These are phyloP conservation scores for Anhinga anhinga DNA, from an alignment of 2,113 vertebrate genomes.

Conservation along the genomic window DNA sequence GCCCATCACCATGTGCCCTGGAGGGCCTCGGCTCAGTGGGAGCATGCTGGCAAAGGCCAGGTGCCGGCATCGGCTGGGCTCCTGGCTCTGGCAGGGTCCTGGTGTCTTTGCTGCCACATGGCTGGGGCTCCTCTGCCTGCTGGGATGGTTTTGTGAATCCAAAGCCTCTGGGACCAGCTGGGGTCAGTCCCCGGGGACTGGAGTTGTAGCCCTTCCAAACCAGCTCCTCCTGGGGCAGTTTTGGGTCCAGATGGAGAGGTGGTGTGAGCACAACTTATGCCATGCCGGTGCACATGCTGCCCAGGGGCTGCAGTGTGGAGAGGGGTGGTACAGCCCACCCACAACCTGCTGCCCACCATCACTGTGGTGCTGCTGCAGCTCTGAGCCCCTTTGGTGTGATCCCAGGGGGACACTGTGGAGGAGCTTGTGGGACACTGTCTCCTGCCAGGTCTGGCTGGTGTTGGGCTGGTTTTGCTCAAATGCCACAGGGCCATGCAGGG, in stretches of 20 bases:
- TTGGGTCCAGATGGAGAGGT: background rate
- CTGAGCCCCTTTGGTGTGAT: background rate
- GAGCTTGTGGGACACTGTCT: background rate
- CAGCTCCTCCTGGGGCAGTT: background rate
- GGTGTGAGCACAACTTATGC: background rate
- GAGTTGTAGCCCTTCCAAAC: background rate
- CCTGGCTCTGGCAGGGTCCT: background rate
- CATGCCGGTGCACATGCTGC: fast-evolving
- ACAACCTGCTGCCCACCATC: background rate
- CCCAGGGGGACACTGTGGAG: background rate
- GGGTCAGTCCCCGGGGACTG: fast-evolving
- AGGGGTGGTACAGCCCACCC: background rate
- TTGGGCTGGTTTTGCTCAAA: background rate
- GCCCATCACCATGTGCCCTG: fast-evolving
- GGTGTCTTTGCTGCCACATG: background rate
- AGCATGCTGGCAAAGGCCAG: background rate
- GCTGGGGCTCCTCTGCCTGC: background rate
- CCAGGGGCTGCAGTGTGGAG: background rate
- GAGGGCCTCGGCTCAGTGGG: fast-evolving
- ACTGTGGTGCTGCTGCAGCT: background rate
- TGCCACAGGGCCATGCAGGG: background rate
- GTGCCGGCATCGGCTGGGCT: background rate
- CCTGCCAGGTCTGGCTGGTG: background rate
- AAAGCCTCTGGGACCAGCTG: background rate
- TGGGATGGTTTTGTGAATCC: background rate